Evolutionary conservation across 2,888 invertebrate genomes (phyloP).

Genomic region (Automeris io): DNA sequence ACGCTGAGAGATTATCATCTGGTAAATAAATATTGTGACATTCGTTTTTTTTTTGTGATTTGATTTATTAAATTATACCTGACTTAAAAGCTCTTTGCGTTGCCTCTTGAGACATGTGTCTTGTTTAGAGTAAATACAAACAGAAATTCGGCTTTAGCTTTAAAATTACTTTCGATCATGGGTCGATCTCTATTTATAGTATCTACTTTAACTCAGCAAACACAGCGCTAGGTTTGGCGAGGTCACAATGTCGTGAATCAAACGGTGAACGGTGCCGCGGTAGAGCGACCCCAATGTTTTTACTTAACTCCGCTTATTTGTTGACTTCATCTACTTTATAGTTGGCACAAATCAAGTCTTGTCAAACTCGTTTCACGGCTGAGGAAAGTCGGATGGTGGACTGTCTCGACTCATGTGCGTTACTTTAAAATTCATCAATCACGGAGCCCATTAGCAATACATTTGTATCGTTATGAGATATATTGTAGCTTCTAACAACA

Average conservation of each 20-base stretch:
- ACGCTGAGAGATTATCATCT: no score
- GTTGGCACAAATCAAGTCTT: conserved; percentile 1
- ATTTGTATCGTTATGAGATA: no score
- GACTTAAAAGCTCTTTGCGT: no score
- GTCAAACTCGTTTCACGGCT: not conserved
- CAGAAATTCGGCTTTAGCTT: no score
- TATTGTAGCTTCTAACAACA: no score
- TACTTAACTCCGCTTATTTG: conserved; percentile 12
- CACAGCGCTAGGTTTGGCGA: conserved; percentile 22
- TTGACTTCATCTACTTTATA: conserved; percentile 1
- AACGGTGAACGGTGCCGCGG: conserved; percentile 22
- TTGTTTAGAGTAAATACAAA: no score
- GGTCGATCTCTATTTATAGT: not conserved
- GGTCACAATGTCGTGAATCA: conserved; percentile 26
- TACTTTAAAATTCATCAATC: not conserved
- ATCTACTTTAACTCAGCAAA: not conserved
- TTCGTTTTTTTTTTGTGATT: no score
- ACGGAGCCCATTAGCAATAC: not conserved
- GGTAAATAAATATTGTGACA: no score
- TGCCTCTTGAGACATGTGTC: no score
- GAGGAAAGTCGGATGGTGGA: not conserved
- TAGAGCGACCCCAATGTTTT: conserved; percentile 8
- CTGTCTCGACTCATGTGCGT: not conserved
- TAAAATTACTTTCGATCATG: not conserved
- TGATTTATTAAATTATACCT: no score